Conservation (phyloP, 2,797 vertebrate species). For the Pachyuromys duprasi region DNA sequence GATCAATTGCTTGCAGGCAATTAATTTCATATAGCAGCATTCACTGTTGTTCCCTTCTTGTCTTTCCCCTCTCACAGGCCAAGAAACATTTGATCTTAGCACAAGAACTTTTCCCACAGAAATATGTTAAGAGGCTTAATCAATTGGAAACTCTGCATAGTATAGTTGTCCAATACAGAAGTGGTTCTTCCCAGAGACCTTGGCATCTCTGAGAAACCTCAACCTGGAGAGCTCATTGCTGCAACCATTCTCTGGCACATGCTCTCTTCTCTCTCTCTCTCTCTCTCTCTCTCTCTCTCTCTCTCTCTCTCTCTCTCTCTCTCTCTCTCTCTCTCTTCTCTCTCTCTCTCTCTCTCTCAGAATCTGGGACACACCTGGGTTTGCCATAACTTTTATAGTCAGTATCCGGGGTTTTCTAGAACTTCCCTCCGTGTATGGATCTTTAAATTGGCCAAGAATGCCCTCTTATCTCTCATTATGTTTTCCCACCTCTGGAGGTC, state of each 20-base stretch:
- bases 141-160: background rate
- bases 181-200: background rate
- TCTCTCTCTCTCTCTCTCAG: background rate
- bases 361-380: background rate
- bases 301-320: conserved; percentile 1
- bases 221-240: background rate
- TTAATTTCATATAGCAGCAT: conserved; percentile 31
- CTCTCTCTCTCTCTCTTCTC: background rate
- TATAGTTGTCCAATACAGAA: background rate
- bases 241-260: background rate
- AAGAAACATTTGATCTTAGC: conserved; percentile 58
- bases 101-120: background rate
- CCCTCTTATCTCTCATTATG: background rate
- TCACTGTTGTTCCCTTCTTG: background rate
- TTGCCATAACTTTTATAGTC: background rate
- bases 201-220: background rate
- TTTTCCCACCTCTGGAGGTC: background rate
- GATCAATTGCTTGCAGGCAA: conserved; percentile 5
- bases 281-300: background rate
- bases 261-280: background rate
- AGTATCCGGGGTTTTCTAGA: background rate
- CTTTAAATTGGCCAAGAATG: conserved; percentile 7
- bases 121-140: conserved; percentile 45
- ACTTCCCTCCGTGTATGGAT: background rate
- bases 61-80: background rate